phyloP scores from a whole-genome alignment of 1,140 invertebrate genomes.

The Anastrepha ludens region DNA sequence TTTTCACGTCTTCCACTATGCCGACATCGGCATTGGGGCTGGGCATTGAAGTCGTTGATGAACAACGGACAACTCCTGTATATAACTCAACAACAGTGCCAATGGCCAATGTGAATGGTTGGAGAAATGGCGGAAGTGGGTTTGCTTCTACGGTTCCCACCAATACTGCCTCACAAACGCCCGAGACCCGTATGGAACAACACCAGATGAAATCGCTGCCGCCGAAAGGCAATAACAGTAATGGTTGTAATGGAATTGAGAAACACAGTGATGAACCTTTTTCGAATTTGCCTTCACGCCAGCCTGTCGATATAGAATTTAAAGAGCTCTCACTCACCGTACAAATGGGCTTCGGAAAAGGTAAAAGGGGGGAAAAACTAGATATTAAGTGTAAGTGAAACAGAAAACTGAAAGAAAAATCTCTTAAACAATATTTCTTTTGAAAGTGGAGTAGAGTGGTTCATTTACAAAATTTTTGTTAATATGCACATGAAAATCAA shows the following conservation, averaged over 20 bases:
- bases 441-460: too few relatives aligned
- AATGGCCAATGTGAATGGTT: slow-evolving; percentile 58
- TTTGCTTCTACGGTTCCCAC: background rate
- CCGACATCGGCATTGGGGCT: slow-evolving; percentile 61
- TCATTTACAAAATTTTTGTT: too few relatives aligned
- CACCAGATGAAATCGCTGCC: background rate
- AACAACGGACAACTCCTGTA: slow-evolving; percentile 12
- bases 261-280: slow-evolving; percentile 65
- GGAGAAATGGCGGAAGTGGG: background rate
- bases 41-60: slow-evolving; percentile 60
- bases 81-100: slow-evolving; percentile 69
- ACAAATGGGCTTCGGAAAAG: slow-evolving; percentile 81
- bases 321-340: slow-evolving; percentile 82
- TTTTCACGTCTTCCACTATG: slow-evolving; percentile 58
- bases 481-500: too few relatives aligned
- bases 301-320: slow-evolving; percentile 83
- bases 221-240: background rate
- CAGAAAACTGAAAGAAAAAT: too few relatives aligned
- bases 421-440: too few relatives aligned
- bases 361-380: slow-evolving; percentile 69
- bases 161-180: background rate
- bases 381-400: too few relatives aligned
- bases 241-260: background rate
- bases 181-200: background rate
- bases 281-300: slow-evolving; percentile 75